Base-by-base conservation (phyloP, 2,797 vertebrate genomes). In the Percopsis omiscomaycus region DNA sequence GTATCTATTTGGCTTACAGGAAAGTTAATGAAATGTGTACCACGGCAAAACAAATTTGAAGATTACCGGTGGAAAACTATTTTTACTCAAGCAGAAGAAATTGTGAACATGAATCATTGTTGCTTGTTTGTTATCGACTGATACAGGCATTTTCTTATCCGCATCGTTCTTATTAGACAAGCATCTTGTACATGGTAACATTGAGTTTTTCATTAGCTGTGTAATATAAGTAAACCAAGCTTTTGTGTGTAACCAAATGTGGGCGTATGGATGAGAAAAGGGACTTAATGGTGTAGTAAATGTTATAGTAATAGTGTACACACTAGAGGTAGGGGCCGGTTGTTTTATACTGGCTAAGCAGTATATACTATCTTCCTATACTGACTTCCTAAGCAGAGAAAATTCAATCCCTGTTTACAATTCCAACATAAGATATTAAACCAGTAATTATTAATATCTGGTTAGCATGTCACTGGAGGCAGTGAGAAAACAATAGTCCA, bases 201-300 rank as follows among this genome's bases (percentile, higher is more conserved):
- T 81, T 85, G 63, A 75, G 83, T 84, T 82, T 76, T 81, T 72
- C 59, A 78, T 78, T 73, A 75, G 82, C 70, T 76, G 78, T 88
- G 74, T 88, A 89, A 88, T 86, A 84, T 88, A 79, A 82, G 87
- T 61, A 66, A 86, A 69, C 68, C 72, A 86, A 85, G 82, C 76
- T 79, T 90, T 84, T 86, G 69, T 88, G 77, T 89, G 87, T 76
- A 89, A 90, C 86, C 85, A 90, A 91, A 90, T 61, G 78, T 79
- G 83, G 89, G 87, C 83, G 69, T 90, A 90, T 62, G 90, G 89
- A 91, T 93, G 89, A 88, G 79, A 85, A 79, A 92, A 91, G 90
- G 91, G 91, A 91, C 79, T 61, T 90, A 47, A 66, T 27, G 14
- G 54, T 42, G 30, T 42, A 37, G 37, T 55, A 30, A n/a, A 55